Evolutionary conservation across 2,888 invertebrate species (phyloP).

Genomic region (Cheilosia vulpina): DNA sequence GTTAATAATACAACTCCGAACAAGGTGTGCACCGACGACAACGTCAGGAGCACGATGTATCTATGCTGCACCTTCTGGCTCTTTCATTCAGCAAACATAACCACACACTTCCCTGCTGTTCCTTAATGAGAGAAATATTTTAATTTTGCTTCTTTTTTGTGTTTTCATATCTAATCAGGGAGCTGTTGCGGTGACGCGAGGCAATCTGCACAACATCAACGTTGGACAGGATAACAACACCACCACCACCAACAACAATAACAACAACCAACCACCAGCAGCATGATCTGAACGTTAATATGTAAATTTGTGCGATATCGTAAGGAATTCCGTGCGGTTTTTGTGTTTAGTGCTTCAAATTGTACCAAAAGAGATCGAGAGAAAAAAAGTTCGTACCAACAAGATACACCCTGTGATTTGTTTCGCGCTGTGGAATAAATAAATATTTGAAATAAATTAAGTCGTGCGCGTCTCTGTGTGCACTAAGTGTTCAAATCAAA

Average conservation of each 20-base stretch:
- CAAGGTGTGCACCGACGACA: conserved; percentile 58
- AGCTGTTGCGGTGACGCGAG: conserved; percentile 11
- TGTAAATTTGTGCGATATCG: conserved; percentile 61
- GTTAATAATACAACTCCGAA: conserved; percentile 71
- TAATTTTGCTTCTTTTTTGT: conserved; percentile 16
- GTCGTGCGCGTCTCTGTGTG: conserved; percentile 37
- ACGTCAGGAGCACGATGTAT: conserved; percentile 39
- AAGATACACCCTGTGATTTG: conserved; percentile 68
- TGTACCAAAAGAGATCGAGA: neutral
- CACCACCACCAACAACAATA: neutral
- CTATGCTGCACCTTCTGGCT: conserved; percentile 54
- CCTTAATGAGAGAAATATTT: conserved; percentile 64
- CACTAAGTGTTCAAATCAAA: conserved; percentile 35
- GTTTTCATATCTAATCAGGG: conserved; percentile 55
- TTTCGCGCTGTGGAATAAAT: conserved; percentile 50
- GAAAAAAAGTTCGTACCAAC: conserved; percentile 20
- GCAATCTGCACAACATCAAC: conserved; percentile 27
- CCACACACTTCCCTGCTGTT: neutral
- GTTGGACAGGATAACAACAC: conserved; percentile 50
- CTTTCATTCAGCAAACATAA: conserved; percentile 69
- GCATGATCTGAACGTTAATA: conserved; percentile 56
- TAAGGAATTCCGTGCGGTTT: conserved; percentile 37
- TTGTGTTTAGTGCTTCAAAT: conserved; percentile 1
- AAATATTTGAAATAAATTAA: conserved; percentile 35
- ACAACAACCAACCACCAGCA: neutral